Conservation (phyloP, 1,140 invertebrate genomes). For the Contarinia nasturtii region DNA sequence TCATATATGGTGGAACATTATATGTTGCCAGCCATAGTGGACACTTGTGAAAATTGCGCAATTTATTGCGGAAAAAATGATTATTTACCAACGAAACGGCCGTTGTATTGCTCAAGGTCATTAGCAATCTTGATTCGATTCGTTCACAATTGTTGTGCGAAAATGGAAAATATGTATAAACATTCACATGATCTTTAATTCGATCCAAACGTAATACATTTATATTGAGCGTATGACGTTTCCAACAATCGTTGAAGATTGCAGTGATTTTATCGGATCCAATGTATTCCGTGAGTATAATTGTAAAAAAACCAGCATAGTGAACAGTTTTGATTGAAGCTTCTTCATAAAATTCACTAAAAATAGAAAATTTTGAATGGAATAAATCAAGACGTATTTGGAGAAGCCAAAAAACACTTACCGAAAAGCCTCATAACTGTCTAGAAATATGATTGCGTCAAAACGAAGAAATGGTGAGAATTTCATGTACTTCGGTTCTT, state of each 20-base stretch:
- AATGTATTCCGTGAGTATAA: not conserved
- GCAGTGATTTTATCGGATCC: not conserved
- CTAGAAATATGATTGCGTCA: no score
- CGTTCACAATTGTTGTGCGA: not conserved
- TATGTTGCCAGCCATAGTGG: not conserved
- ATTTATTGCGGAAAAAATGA: not conserved
- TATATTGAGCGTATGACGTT: not conserved
- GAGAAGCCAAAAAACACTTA: no score
- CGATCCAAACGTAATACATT: not conserved
- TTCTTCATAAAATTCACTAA: no score
- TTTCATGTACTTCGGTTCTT: no score
- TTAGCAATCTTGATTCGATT: not conserved
- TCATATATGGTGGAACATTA: not conserved
- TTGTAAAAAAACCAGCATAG: not conserved
- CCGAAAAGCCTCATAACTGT: no score
- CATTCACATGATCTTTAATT: not conserved
- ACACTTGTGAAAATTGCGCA: conserved; percentile 1
- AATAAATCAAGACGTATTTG: no score
- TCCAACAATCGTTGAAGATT: not conserved
- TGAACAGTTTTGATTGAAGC: not conserved
- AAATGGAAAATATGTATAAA: conserved; percentile 1
- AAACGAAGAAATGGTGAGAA: no score
- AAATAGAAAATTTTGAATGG: no score
- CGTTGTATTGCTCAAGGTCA: not conserved
- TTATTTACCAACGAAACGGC: not conserved